A percentile compares a stretch with the other conserved stretches of the same genome.
These are phyloP conservation scores for Distichodus sexfasciatus DNA, from an alignment of 2,797 vertebrate species.

Conservation along the genomic window DNA sequence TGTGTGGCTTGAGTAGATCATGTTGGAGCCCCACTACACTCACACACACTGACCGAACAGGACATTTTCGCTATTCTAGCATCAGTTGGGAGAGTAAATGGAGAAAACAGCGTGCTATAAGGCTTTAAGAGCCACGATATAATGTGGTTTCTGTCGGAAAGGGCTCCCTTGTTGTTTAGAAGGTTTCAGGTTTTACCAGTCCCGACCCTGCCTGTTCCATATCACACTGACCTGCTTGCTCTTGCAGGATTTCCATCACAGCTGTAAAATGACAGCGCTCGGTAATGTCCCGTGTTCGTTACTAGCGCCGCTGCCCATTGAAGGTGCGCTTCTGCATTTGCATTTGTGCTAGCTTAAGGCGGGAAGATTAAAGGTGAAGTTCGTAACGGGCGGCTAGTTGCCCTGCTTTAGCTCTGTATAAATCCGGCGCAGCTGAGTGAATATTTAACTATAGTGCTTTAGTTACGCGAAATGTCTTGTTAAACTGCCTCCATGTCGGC, in stretches of 20 bases:
- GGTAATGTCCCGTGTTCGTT: too few relatives aligned
- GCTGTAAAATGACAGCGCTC: slow-evolving; percentile 56
- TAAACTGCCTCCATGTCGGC: too few relatives aligned
- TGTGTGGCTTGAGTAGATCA: slow-evolving; percentile 78
- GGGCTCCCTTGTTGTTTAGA: slow-evolving; percentile 48
- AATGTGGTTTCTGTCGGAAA: slow-evolving; percentile 50
- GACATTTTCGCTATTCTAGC: slow-evolving; percentile 26
- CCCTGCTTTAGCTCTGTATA: too few relatives aligned
- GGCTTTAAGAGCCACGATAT: slow-evolving; percentile 42
- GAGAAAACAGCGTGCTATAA: slow-evolving; percentile 35
- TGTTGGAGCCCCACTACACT: slow-evolving; percentile 39
- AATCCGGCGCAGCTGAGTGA: too few relatives aligned
- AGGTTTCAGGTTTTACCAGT: slow-evolving; percentile 53
- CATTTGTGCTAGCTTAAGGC: too few relatives aligned
- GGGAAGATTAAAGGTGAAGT: too few relatives aligned
- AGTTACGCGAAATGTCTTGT: too few relatives aligned
- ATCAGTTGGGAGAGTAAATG: slow-evolving; percentile 28
- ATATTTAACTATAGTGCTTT: too few relatives aligned
- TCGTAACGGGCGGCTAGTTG: too few relatives aligned
- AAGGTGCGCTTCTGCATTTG: slow-evolving; percentile 24
- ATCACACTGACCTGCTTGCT: slow-evolving; percentile 43
- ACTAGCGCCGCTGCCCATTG: too few relatives aligned
- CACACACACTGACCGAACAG: slow-evolving; percentile 9
- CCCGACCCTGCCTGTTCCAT: slow-evolving; percentile 31
- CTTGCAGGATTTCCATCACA: slow-evolving; percentile 52